Percentiles rank a stretch among this genome's conserved stretches.
Evolutionary conservation across 2,797 vertebrate species (phyloP).

Genomic region (Halcyon leucocephala): DNA sequence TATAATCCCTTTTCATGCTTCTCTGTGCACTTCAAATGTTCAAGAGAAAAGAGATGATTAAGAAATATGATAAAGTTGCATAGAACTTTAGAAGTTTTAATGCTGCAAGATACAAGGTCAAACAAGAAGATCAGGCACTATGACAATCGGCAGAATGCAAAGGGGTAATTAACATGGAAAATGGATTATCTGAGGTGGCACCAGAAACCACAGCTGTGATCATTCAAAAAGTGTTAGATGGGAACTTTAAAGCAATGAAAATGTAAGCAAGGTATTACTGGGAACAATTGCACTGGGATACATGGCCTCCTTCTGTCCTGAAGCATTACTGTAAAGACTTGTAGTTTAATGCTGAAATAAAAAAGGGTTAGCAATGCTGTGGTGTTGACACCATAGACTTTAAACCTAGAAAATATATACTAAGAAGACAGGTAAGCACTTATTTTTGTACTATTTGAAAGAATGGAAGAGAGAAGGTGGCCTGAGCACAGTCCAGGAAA

Average conservation of each 20-base stretch:
- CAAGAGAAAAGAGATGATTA: not conserved
- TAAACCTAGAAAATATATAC: not conserved
- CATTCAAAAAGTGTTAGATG: not conserved
- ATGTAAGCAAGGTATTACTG: not conserved
- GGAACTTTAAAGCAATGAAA: not conserved
- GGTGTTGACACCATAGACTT: not conserved
- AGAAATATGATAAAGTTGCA: not conserved
- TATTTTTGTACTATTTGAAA: not conserved
- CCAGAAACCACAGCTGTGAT: slow-evolving; percentile 1
- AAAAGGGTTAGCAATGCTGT: not conserved
- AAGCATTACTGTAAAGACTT: not conserved
- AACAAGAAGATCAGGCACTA: not conserved
- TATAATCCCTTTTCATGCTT: fast-evolving
- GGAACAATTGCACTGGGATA: not conserved
- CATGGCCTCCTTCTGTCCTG: slow-evolving; percentile 28
- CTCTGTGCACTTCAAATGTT: not conserved
- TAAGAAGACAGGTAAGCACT: not conserved
- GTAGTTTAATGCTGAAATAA: not conserved
- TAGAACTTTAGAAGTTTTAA: not conserved
- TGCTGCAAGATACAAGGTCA: not conserved
- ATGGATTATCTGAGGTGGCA: not conserved
- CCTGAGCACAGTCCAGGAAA: not conserved
- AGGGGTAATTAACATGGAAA: not conserved
- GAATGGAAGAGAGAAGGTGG: not conserved
- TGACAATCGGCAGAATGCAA: not conserved